Evolutionary conservation across 2,113 vertebrate species (phyloP), one percentile per base, ranked within the genome.

Genomic region (Desmodus rotundus): DNA sequence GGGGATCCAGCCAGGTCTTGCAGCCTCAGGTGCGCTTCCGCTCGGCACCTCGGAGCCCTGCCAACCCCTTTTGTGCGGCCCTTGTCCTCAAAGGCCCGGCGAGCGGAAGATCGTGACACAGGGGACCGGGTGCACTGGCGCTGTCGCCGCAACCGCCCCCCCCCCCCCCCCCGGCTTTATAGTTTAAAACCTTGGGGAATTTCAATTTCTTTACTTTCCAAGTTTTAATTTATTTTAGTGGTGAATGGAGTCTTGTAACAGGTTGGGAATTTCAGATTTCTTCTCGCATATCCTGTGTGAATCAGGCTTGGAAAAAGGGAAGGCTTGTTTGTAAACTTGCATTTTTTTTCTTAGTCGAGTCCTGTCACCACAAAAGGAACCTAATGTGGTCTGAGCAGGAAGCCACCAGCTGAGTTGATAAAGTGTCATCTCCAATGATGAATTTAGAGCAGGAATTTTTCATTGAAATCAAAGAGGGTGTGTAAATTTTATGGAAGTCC

Each of bases 361-460:
- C 36, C 78, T 94, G 95, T 96, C 73, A 58, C 93, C 94, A 41
- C 93, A 47, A 70, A 84, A 95, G 95, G 90, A 96, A 92, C 76
- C 50, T 73, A 68, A 36, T 83, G 97, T 70, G 95, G 94, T 93
- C 81, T 17, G 54, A 43, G 73, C 81, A 78, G 94, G 96, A 96
- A 97, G 93, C 88, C 92, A 86, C 77, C 72, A 31, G 70, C 54
- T 26, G 89, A 78, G 87, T 78, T 76, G 72, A 84, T 78, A 11
- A 76, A 72, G 58, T 72, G 63, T 36, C 43, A 58, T 63, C 36
- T 17, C 56, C 43, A 41, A 2, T 4, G n/a, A 85, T 65, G 61
- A 90, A 33, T 16, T 43, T 38, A 9, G 33, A 78, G 43, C 54
- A 5, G 56, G 33, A 45, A 38, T 92, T 89, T 85, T 54, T 82